Evolutionary conservation across 2,113 vertebrate genomes (phyloP).

Genomic region (Pseudopodoces humilis): DNA sequence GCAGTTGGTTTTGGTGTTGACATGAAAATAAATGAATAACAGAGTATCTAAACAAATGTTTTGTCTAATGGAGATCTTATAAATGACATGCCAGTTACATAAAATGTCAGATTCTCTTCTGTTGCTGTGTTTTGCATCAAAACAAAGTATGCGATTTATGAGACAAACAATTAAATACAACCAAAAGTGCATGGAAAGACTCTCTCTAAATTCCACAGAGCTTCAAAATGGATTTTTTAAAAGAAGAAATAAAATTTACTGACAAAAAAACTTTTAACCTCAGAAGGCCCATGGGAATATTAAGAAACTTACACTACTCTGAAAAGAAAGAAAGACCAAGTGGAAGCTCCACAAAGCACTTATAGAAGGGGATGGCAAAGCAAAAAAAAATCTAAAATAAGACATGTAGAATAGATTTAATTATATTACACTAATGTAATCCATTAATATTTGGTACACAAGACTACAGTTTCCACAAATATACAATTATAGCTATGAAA

Average conservation of each 20-base stretch:
- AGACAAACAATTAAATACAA: constrained; percentile 53
- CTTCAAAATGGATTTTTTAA: constrained; percentile 29
- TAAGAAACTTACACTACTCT: background rate
- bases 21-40: constrained; percentile 65
- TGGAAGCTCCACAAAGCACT: background rate
- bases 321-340: constrained; percentile 5
- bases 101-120: constrained; percentile 58
- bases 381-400: background rate
- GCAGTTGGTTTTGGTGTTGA: constrained; percentile 60
- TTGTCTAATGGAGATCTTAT: constrained; percentile 56
- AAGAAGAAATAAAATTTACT: constrained; percentile 39
- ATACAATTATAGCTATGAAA: background rate
- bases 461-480: background rate
- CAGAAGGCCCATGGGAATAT: background rate
- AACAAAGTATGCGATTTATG: constrained; percentile 61
- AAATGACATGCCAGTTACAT: constrained; percentile 56
- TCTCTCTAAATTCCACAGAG: constrained; percentile 36
- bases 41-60: constrained; percentile 67
- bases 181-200: constrained; percentile 19
- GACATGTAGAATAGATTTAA: background rate
- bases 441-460: background rate
- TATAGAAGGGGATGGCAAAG: background rate
- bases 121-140: constrained; percentile 49
- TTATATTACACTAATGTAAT: background rate
- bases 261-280: background rate